These are phyloP conservation scores for Huso huso DNA, from an alignment of 2,797 vertebrate species.

Conservation along the genomic window DNA sequence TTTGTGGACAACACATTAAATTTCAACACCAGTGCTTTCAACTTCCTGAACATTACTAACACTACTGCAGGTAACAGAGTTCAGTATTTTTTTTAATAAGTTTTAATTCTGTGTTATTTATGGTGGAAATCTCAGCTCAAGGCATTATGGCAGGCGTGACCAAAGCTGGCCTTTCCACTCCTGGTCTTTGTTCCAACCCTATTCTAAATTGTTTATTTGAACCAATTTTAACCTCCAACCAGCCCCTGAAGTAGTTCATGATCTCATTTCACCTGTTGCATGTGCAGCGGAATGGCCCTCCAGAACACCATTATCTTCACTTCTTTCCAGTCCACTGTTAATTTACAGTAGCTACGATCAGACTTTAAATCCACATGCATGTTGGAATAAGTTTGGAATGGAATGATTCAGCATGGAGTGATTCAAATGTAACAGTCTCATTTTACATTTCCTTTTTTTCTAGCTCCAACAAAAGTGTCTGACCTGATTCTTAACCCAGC, in stretches of 20 bases:
- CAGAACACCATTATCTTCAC: not conserved
- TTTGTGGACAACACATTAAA: conserved; percentile 32
- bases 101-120: too few species aligned
- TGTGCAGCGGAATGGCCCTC: not conserved
- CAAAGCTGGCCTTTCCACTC: too few species aligned
- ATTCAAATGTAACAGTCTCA: not conserved
- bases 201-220: too few species aligned
- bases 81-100: too few species aligned
- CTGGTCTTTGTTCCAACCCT: too few species aligned
- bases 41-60: conserved; percentile 35
- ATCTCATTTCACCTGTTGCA: too few species aligned
- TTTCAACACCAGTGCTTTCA: conserved; percentile 41
- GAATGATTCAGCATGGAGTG: not conserved
- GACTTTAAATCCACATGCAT: not conserved
- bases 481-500: conserved; percentile 49
- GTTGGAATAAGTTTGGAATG: too few species aligned
- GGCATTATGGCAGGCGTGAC: too few species aligned
- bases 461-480: conserved; percentile 44
- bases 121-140: too few species aligned
- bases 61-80: conserved; percentile 39
- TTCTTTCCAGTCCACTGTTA: not conserved
- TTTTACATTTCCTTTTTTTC: conserved; percentile 2
- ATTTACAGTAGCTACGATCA: not conserved
- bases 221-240: too few species aligned
- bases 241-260: too few species aligned